Base-by-base conservation (phyloP, 2,113 vertebrate species). In the Odontesthes bonariensis region DNA sequence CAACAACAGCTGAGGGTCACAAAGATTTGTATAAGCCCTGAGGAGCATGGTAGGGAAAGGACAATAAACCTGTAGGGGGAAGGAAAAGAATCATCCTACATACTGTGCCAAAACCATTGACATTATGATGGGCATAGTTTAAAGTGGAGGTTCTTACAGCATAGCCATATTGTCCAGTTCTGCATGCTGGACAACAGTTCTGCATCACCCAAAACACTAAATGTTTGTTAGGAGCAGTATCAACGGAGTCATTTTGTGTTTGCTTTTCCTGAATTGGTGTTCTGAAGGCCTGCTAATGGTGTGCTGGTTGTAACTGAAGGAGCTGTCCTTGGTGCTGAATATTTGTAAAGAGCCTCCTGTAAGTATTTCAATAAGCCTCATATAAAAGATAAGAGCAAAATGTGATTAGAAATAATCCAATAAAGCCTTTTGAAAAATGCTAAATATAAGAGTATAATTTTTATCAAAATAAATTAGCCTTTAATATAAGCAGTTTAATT, bases 321-420 rank as follows among this genome's bases (percentile, higher is more conserved):
- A 82, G 71, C 88, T 93, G 84, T 87, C 85, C 91, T 82, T 86
- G 78, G 88, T 91, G 44, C 88, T 91, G 78, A 88, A 87, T 44
- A 17, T 2, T 8, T 69, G 10, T 13, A 2, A 8, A 47, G 4
- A 65, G n/a, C 35, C 56, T 55, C 17, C 3, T 68, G 59, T 5
- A 58, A 49, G 32, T 33, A 5, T 31, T 46, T 38, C 40, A 72
- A 69, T 71, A 56, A 67, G 33, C 6, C 23, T 46, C 3, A 33
- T 54, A 33, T 27, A 3, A 10, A 59, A 32, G 10, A 35, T 38
- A 23, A 62, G 12, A 7, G 19, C 12, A 17, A 60, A 19, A 8
- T 62, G 12, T 72, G 27, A 76, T 51, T 38, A 67, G 55, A 69
- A 66, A 71, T 58, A 9, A 32, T 31, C 17, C 4, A 32, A 3